Evolutionary conservation across 1,140 invertebrate genomes (phyloP).

Genomic region (Leguminivora glycinivorella): DNA sequence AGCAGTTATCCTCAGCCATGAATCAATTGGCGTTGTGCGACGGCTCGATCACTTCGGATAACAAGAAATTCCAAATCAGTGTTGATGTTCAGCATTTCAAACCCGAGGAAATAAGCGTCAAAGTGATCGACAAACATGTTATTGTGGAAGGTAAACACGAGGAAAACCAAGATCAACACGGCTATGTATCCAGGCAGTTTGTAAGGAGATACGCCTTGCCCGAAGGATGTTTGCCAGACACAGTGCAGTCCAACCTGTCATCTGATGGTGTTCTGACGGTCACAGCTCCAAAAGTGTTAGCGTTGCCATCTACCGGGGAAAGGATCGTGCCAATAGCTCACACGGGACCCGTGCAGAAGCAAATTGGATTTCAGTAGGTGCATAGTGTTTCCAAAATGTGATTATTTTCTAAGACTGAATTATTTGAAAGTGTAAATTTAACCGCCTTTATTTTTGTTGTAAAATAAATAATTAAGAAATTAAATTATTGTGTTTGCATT

Average conservation of each 20-base stretch:
- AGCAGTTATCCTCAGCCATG: conserved; percentile 51
- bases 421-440: not conserved
- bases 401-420: conserved; percentile 49
- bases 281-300: conserved; percentile 79
- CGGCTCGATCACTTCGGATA: conserved; percentile 45
- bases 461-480: not conserved
- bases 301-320: conserved; percentile 61
- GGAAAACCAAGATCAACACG: conserved; percentile 87
- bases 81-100: conserved; percentile 92
- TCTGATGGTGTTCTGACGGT: conserved; percentile 87
- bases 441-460: conserved; percentile 9
- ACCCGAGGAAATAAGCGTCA: conserved; percentile 91
- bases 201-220: conserved; percentile 85
- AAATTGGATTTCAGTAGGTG: conserved; percentile 42
- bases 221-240: conserved; percentile 83
- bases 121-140: conserved; percentile 85
- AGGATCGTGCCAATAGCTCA: conserved; percentile 63
- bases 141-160: conserved; percentile 87
- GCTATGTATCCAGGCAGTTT: conserved; percentile 87
- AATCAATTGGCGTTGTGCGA: conserved; percentile 52
- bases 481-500: not conserved
- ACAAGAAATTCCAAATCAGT: conserved; percentile 82
- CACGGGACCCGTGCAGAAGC: conserved; percentile 62
- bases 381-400: conserved; percentile 25
- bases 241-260: conserved; percentile 84